Evolutionary conservation across 2,797 vertebrate species (phyloP).

Genomic region (Sparus aurata): DNA sequence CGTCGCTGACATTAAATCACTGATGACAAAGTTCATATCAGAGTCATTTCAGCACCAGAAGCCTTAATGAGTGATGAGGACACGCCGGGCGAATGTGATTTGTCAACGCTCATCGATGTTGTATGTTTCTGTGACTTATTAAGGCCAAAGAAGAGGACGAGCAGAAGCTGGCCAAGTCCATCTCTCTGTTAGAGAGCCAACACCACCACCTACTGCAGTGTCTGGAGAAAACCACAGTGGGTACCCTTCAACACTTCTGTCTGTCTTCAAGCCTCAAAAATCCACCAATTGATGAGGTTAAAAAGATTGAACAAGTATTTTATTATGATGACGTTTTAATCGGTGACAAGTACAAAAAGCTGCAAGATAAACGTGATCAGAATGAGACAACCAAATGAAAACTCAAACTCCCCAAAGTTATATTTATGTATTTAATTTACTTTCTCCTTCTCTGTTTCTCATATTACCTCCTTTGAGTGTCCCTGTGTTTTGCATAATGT

Average conservation of each 20-base stretch:
- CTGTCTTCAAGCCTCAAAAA: not conserved
- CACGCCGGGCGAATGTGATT: constrained; percentile 2
- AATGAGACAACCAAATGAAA: not conserved
- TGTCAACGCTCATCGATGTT: constrained; percentile 29
- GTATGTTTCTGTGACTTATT: constrained; percentile 25
- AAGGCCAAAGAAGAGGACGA: constrained; percentile 92
- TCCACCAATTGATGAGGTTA: not conserved
- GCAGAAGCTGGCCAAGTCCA: constrained; percentile 88
- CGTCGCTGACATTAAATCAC: constrained; percentile 27
- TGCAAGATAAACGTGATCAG: not conserved
- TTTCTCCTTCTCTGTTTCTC: not conserved
- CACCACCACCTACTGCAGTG: constrained; percentile 99
- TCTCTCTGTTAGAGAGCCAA: constrained; percentile 94
- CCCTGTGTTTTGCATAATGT: not conserved
- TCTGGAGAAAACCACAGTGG: constrained; percentile 98
- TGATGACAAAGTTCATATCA: constrained; percentile 16
- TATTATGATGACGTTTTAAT: not conserved
- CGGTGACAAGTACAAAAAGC: not conserved
- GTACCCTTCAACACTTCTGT: constrained; percentile 64
- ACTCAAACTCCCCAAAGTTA: not conserved
- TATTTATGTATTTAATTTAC: not conserved
- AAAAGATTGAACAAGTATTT: not conserved
- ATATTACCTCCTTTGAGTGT: not conserved
- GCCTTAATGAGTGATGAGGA: not conserved
- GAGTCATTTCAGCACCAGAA: constrained; percentile 5